phyloP scores from a whole-genome alignment of 2,888 invertebrate genomes.

The Tachina fera region DNA sequence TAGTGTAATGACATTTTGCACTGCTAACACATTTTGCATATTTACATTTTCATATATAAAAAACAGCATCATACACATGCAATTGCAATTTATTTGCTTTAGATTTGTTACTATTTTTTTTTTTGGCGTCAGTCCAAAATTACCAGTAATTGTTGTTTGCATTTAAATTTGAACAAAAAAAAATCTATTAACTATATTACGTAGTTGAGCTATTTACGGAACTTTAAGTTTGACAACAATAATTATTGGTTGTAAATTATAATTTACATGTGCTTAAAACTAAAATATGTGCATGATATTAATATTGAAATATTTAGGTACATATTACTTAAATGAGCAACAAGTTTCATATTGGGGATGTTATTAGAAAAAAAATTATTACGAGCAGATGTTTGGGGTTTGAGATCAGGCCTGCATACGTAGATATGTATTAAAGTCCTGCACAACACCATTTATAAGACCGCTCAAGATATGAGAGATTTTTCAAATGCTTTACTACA shows the following conservation, averaged over 20 bases:
- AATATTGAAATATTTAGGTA: too few relatives aligned
- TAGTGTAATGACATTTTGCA: not conserved
- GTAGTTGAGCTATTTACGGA: slow-evolving; percentile 56
- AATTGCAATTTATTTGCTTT: not conserved
- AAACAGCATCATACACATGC: slow-evolving; percentile 15
- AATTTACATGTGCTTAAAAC: not conserved
- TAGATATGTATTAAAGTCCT: too few relatives aligned
- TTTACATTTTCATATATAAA: not conserved
- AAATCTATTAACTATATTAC: slow-evolving; percentile 41
- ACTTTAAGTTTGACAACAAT: slow-evolving; percentile 27
- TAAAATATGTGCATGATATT: not conserved
- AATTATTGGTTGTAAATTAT: not conserved
- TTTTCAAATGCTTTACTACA: too few relatives aligned
- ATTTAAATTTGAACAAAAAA: not conserved
- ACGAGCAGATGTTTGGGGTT: too few relatives aligned
- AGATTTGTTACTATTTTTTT: slow-evolving; percentile 6
- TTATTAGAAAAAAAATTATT: too few relatives aligned
- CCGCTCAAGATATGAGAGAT: too few relatives aligned
- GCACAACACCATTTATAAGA: too few relatives aligned
- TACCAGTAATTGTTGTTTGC: slow-evolving; percentile 18
- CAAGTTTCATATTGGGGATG: too few relatives aligned
- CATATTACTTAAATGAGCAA: too few relatives aligned
- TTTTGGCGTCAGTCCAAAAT: slow-evolving; percentile 43
- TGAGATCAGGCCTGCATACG: too few relatives aligned
- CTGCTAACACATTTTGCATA: not conserved